phyloP scores from a whole-genome alignment of 2,113 vertebrate species.

The Pollimyrus isidori region DNA sequence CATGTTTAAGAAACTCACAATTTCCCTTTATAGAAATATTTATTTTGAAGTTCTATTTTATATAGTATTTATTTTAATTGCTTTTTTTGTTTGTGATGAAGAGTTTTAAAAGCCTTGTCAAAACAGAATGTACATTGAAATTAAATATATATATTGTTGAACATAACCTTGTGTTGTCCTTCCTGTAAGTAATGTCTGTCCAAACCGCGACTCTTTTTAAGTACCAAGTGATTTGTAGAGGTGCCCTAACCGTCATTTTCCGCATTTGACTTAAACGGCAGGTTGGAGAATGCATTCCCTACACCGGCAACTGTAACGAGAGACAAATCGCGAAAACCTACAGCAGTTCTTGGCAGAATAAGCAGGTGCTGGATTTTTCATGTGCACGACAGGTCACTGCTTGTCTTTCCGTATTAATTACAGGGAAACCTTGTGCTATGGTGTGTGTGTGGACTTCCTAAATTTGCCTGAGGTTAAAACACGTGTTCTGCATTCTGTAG shows the following conservation, averaged over 20 bases:
- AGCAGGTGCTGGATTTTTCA: not conserved
- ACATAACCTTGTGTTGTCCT: slow-evolving; percentile 71
- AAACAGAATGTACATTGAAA: slow-evolving; percentile 98
- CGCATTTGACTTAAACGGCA: not conserved
- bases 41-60: slow-evolving; percentile 99
- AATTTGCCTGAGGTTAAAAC: not conserved
- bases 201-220: not conserved
- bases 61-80: slow-evolving; percentile 99
- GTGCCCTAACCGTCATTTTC: not conserved
- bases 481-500: not conserved
- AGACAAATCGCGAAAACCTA: not conserved
- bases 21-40: slow-evolving; percentile 99
- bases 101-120: slow-evolving; percentile 73
- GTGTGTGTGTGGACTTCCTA: not conserved
- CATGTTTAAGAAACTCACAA: slow-evolving; percentile 54
- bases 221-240: not conserved
- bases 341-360: not conserved
- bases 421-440: not conserved
- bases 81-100: slow-evolving; percentile 99
- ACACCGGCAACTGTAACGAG: not conserved
- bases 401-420: not conserved
- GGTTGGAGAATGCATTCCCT: not conserved
- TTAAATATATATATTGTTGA: slow-evolving; percentile 84
- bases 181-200: slow-evolving; percentile 21
- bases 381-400: not conserved